A percentile compares a stretch with the other conserved stretches of the same genome.
phyloP scores from a whole-genome alignment of 2,888 invertebrate genomes.

The Lycaena phlaeas region DNA sequence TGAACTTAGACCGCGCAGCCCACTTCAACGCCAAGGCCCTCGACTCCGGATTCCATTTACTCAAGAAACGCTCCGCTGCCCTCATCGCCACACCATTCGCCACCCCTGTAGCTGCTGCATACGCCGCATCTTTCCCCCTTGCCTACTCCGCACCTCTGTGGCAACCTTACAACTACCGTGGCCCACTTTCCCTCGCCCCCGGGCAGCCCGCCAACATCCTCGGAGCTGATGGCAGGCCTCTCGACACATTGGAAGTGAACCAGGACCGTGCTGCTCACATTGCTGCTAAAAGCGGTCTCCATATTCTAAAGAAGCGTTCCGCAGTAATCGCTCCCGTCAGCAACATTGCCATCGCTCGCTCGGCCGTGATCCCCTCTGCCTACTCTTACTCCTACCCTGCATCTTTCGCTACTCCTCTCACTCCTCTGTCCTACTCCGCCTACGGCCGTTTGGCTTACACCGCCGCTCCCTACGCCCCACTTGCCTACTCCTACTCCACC shows the following conservation, averaged over 20 bases:
- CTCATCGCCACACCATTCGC: conserved; percentile 17
- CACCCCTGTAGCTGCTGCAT: conserved; percentile 16
- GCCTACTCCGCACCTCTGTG: conserved; percentile 30
- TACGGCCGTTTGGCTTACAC: conserved; percentile 17
- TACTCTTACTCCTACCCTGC: conserved; percentile 21
- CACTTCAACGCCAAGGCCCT: conserved; percentile 51
- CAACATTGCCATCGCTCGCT: conserved; percentile 23
- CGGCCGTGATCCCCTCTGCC: conserved; percentile 26
- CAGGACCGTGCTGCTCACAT: conserved; percentile 56
- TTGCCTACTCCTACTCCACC: not conserved
- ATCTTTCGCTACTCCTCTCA: conserved; percentile 17
- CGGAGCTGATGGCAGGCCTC: conserved; percentile 53
- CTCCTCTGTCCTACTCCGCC: conserved; percentile 32
- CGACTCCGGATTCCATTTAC: conserved; percentile 35
- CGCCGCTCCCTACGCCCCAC: no score
- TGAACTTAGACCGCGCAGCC: conserved; percentile 57
- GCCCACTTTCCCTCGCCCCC: conserved; percentile 53
- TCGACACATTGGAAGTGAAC: conserved; percentile 61
- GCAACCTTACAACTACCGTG: conserved; percentile 44
- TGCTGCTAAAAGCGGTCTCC: conserved; percentile 51
- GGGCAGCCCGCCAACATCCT: conserved; percentile 59
- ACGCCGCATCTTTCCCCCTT: conserved; percentile 17
- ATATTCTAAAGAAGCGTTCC: conserved; percentile 41
- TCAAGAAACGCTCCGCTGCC: conserved; percentile 36
- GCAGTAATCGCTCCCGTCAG: conserved; percentile 25